phyloP scores from a whole-genome alignment of 2,888 invertebrate species.

The Nephrotoma appendiculata region DNA sequence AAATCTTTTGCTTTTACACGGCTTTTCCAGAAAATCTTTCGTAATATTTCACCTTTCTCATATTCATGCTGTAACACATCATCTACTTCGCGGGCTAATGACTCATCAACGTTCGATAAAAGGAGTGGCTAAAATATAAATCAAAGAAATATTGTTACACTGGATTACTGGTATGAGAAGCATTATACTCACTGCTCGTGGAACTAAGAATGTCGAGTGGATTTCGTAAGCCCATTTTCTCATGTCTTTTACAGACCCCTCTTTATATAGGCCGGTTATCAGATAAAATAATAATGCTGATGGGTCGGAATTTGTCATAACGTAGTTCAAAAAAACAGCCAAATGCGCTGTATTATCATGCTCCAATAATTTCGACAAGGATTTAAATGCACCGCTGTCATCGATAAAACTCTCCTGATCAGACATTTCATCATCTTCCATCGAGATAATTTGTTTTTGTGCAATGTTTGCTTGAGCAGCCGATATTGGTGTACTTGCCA shows the following conservation, averaged over 20 bases:
- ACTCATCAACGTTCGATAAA: slow-evolving; percentile 43
- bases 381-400: slow-evolving; percentile 81
- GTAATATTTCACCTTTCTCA: slow-evolving; percentile 79
- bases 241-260: slow-evolving; percentile 77
- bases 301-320: slow-evolving; percentile 71
- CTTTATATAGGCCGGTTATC: slow-evolving; percentile 79
- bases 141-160: background rate
- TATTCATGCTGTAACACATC: slow-evolving; percentile 67
- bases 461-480: slow-evolving; percentile 26
- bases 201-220: slow-evolving; percentile 88
- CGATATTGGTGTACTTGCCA: slow-evolving; percentile 20
- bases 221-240: slow-evolving; percentile 99
- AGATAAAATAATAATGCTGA: slow-evolving; percentile 56
- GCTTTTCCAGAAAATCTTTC: slow-evolving; percentile 82
- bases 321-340: slow-evolving; percentile 88
- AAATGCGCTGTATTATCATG: slow-evolving; percentile 67
- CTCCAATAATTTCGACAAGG: slow-evolving; percentile 64
- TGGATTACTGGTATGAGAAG: slow-evolving; percentile 35
- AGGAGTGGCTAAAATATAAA: slow-evolving; percentile 19
- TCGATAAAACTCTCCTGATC: slow-evolving; percentile 68
- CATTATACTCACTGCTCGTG: slow-evolving; percentile 42
- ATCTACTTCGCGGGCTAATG: slow-evolving; percentile 79
- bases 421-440: slow-evolving; percentile 90
- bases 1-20: slow-evolving; percentile 43
- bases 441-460: slow-evolving; percentile 78